Evolutionary conservation across 2,888 invertebrate genomes (phyloP), one percentile per base, ranked within the genome.

Genomic region (Hyalella azteca): DNA sequence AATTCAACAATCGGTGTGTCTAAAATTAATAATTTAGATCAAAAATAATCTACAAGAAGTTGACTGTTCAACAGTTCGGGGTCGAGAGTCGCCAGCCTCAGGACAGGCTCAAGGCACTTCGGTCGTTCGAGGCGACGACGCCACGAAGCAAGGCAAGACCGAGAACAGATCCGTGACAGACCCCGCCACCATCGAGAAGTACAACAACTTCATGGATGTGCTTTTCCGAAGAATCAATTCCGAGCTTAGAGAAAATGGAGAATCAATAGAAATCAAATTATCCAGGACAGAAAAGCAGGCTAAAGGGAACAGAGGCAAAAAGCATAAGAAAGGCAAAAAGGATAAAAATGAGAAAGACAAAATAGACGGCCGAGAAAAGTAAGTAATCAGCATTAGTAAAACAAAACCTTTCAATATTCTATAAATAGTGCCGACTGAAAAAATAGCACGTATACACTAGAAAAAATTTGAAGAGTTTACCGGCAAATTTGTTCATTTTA

Each of bases 181-280:
- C 45, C 13, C 22, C 4, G 19, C 5, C 7, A 75, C 45, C 40
- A 48, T 75, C 13, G 45, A 40, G 22, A 75, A 75, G 45, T 45
- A 41, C 45, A 75, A 75, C 75, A 32, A 48, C 45, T 75, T 75
- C 45, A 48, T 75, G 5, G 75, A 75, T 45, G 75, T 48, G n/a
- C 32, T 75, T 45, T 75, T 75, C 41, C 19, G 75, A 29, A 45
- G 45, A 36, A 11, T 75, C 41, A 75, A 75, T 26, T 29, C 75
- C 11, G 75, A 75, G 45, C 75, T 75, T 11, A 19, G 75, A 0
- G 36, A 13, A 32, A n/a, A 48, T 9, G 75, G 45, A 75, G 75
- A 75, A 19, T 45, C 75, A 32, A 3, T 75, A 11, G 1, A 75
- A 45, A 1, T 75, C 2, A 29, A 22, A 0, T n/a, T 75, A 5